phyloP scores from a whole-genome alignment of 2,888 invertebrate genomes.

The Drosophila eohydei region DNA sequence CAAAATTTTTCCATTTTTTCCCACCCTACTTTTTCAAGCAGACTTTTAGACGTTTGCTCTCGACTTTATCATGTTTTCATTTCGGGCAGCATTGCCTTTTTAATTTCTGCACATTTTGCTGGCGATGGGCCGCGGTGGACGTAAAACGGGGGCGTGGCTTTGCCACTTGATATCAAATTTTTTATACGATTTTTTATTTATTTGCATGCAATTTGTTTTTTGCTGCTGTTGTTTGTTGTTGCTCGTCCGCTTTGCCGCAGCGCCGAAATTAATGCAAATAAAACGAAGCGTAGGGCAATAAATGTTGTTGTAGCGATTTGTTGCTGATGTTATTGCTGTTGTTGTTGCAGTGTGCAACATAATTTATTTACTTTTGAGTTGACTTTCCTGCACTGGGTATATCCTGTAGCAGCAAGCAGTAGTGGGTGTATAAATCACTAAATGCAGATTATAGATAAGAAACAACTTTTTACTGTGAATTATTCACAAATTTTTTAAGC shows the following conservation, averaged over 20 bases:
- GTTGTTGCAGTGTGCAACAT: slow-evolving; percentile 53
- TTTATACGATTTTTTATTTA: slow-evolving; percentile 40
- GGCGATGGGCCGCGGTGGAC: neutral
- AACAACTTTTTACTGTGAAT: too few species aligned
- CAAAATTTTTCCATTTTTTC: neutral
- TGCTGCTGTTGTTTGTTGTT: slow-evolving; percentile 10
- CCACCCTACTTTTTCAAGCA: neutral
- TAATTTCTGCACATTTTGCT: slow-evolving; percentile 66
- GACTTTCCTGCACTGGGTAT: slow-evolving; percentile 41
- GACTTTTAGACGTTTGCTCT: slow-evolving; percentile 44
- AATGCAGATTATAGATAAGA: neutral
- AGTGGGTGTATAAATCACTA: neutral
- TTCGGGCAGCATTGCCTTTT: slow-evolving; percentile 59
- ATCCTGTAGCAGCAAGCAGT: neutral
- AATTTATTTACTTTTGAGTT: slow-evolving; percentile 67
- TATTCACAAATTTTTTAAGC: neutral
- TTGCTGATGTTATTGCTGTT: slow-evolving; percentile 37
- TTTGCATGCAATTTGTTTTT: slow-evolving; percentile 29
- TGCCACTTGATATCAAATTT: slow-evolving; percentile 29
- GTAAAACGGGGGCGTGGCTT: neutral
- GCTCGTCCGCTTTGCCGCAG: slow-evolving; percentile 40
- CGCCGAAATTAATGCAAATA: slow-evolving; percentile 72
- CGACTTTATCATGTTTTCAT: slow-evolving; percentile 73
- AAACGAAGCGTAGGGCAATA: slow-evolving; percentile 65
- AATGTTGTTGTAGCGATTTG: slow-evolving; percentile 48